phyloP scores from a whole-genome alignment of 2,888 invertebrate genomes.

The Mechanitis messenoides region DNA sequence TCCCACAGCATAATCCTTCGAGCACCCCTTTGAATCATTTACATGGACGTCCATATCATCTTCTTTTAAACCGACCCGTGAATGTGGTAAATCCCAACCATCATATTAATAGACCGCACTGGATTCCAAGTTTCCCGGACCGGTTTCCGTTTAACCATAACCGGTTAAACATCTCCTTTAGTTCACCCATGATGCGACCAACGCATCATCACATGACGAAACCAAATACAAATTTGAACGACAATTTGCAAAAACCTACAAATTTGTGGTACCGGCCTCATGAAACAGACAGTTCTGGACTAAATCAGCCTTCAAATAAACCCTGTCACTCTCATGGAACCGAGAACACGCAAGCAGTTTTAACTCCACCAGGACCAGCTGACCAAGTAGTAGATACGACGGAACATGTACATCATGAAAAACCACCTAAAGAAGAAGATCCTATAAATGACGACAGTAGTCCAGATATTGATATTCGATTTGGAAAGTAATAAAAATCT shows the following conservation, averaged over 20 bases:
- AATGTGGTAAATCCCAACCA: not conserved
- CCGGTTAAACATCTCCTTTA: not conserved
- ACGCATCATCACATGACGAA: conserved; percentile 2
- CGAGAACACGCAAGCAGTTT: no score
- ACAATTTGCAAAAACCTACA: no score
- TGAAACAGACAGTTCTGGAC: no score
- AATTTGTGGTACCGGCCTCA: no score
- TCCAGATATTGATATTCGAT: conserved; percentile 1
- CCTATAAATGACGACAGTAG: not conserved
- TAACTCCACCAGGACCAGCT: no score
- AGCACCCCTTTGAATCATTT: not conserved
- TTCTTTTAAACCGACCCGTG: not conserved
- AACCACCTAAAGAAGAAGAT: not conserved
- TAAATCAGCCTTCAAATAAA: no score
- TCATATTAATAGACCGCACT: not conserved
- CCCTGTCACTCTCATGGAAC: no score
- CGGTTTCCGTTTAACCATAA: not conserved
- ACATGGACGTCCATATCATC: not conserved
- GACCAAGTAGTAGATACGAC: no score
- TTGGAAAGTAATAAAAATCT: no score
- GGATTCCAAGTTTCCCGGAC: not conserved
- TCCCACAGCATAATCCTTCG: not conserved
- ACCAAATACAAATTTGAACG: no score
- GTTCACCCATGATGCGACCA: not conserved
- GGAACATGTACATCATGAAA: no score